Percentiles rank a stretch among this genome's conserved stretches.
Evolutionary conservation across 1,140 invertebrate genomes (phyloP).

Genomic region (Homarus americanus): DNA sequence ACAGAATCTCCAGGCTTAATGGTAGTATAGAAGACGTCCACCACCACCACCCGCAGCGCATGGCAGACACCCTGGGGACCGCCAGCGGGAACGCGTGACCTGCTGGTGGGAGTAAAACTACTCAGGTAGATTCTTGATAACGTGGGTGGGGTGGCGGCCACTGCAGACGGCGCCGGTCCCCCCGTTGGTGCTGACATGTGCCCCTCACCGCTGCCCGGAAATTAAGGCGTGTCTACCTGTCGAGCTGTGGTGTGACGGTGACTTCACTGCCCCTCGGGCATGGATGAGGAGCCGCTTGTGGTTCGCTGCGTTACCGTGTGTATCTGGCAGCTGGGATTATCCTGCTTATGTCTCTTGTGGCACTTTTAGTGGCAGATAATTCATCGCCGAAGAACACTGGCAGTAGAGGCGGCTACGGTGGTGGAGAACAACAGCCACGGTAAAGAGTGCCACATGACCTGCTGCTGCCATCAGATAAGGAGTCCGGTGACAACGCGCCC

Average conservation of each 20-base stretch:
- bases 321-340: constrained; percentile 65
- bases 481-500: constrained; percentile 74
- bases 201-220: constrained; percentile 76
- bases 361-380: constrained; percentile 69
- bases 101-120: constrained; percentile 67
- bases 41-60: constrained; percentile 4
- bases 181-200: constrained; percentile 71
- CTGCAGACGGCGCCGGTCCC: constrained; percentile 67
- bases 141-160: constrained; percentile 73
- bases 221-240: constrained; percentile 81
- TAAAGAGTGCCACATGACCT: constrained; percentile 70
- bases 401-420: constrained; percentile 54
- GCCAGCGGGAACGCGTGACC: constrained; percentile 63
- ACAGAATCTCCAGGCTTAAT: not conserved
- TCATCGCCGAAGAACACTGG: constrained; percentile 60
- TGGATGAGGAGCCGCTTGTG: constrained; percentile 72
- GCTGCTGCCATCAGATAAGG: constrained; percentile 72
- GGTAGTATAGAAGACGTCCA: not conserved
- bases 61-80: constrained; percentile 36
- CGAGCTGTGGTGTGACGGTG: constrained; percentile 80
- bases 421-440: constrained; percentile 73
- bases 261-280: constrained; percentile 76
- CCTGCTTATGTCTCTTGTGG: constrained; percentile 59
- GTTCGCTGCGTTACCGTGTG: constrained; percentile 73
- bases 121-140: constrained; percentile 42